A percentile compares a stretch with the other conserved stretches of the same genome.
phyloP scores from a whole-genome alignment of 2,113 vertebrate species.

The Hippocampus zosterae region DNA sequence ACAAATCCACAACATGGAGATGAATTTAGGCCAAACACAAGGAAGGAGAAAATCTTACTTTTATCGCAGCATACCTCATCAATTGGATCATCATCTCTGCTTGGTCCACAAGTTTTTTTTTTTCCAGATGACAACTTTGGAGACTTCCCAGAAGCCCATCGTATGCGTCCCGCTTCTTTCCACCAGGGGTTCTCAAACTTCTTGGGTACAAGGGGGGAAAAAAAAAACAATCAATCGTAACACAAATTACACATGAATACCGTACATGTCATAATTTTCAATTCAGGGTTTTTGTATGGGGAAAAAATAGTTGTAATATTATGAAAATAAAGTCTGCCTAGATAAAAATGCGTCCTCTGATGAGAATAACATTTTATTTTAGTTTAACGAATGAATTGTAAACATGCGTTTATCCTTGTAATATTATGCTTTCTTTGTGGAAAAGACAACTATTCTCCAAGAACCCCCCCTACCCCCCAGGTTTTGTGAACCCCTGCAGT shows the following conservation, averaged over 20 bases:
- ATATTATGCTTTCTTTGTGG: background rate
- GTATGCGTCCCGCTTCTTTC: conserved; percentile 9
- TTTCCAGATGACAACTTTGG: conserved; percentile 55
- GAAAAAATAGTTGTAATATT: too few relatives aligned
- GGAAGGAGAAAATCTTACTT: conserved; percentile 27
- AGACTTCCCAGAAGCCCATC: conserved; percentile 56
- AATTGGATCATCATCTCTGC: conserved; percentile 62
- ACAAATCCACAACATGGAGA: conserved; percentile 66
- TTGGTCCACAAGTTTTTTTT: conserved; percentile 50
- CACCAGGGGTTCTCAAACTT: background rate
- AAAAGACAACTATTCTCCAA: too few relatives aligned
- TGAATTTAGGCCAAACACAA: conserved; percentile 67
- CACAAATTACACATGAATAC: background rate
- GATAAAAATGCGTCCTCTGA: too few relatives aligned
- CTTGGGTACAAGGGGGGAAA: background rate
- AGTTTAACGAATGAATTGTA: background rate
- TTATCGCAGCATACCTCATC: conserved; percentile 67
- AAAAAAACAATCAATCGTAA: background rate
- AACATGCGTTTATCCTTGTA: background rate
- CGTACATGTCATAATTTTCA: too few relatives aligned
- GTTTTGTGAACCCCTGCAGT: background rate
- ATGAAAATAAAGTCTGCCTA: too few relatives aligned
- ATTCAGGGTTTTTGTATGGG: too few relatives aligned
- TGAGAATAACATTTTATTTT: too few relatives aligned
- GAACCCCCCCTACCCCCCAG: too few relatives aligned